phyloP scores from a whole-genome alignment of 1,140 invertebrate species.

The Magallana angulata region DNA sequence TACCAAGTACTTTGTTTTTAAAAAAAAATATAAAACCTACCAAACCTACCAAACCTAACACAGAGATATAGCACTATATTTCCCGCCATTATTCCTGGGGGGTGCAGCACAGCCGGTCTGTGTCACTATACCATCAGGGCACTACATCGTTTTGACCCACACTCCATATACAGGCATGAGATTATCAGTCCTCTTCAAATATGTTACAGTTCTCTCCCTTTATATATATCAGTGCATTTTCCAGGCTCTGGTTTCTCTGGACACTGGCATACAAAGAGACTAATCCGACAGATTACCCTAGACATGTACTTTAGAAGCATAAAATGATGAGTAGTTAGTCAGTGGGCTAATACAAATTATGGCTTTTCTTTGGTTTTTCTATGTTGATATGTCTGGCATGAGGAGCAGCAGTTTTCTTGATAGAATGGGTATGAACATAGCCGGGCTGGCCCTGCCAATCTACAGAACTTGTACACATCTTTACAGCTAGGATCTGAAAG shows the following conservation, averaged over 20 bases:
- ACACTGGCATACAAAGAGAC: neutral
- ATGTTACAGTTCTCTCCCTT: neutral
- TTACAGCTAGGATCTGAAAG: slow-evolving; percentile 27
- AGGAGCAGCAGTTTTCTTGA: slow-evolving; percentile 15
- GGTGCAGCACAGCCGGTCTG: neutral
- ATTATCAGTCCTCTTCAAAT: slow-evolving; percentile 1
- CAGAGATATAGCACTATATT: neutral
- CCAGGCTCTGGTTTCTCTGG: neutral
- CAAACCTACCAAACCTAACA: neutral
- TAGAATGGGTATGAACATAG: slow-evolving; percentile 9
- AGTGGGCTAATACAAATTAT: neutral
- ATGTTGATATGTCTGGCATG: slow-evolving; percentile 15
- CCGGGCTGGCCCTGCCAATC: neutral
- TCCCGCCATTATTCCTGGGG: neutral
- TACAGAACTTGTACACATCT: slow-evolving; percentile 8
- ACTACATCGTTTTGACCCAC: neutral
- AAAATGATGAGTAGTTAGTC: neutral
- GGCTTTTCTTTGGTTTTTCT: slow-evolving; percentile 31
- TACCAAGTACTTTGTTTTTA: too few relatives aligned
- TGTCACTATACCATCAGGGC: neutral
- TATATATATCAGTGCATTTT: neutral
- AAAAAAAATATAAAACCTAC: neutral
- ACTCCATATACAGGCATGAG: neutral
- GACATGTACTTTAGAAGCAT: slow-evolving; percentile 9
- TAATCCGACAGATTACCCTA: neutral